These are phyloP conservation scores for Psylliodes chrysocephalus DNA, from an alignment of 2,888 invertebrate genomes.

Conservation along the genomic window DNA sequence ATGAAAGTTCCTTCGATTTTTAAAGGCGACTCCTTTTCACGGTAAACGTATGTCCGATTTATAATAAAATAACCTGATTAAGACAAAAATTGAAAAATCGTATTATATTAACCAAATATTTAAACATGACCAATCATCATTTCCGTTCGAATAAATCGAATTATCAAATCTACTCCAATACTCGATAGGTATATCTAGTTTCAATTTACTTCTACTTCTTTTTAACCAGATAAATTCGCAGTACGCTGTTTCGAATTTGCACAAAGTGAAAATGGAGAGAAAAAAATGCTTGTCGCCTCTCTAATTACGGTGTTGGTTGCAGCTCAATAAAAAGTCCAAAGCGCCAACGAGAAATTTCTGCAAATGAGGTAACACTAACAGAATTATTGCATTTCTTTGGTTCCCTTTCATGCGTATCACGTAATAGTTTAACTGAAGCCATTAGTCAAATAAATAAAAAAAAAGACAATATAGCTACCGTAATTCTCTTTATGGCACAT, in stretches of 20 bases:
- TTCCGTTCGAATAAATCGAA: too few species aligned
- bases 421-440: conserved; percentile 10
- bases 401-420: neutral
- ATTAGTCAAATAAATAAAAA: conserved; percentile 10
- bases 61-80: too few species aligned
- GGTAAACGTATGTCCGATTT: too few species aligned
- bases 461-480: neutral
- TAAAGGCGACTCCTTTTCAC: too few species aligned
- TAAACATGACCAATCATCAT: too few species aligned
- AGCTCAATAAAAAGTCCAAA: neutral
- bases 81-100: too few species aligned
- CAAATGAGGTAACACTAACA: conserved; percentile 6
- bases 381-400: conserved; percentile 2
- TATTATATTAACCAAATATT: too few species aligned
- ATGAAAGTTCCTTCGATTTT: too few species aligned
- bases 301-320: conserved; percentile 1
- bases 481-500: conserved; percentile 7
- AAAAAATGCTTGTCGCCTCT: neutral
- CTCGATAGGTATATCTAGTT: neutral
- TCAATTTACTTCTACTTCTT: neutral
- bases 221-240: neutral
- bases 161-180: too few species aligned
- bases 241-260: neutral
- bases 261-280: neutral
- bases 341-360: conserved; percentile 5